phyloP scores from a whole-genome alignment of 2,888 invertebrate species.

The Teleogryllus oceanicus region DNA sequence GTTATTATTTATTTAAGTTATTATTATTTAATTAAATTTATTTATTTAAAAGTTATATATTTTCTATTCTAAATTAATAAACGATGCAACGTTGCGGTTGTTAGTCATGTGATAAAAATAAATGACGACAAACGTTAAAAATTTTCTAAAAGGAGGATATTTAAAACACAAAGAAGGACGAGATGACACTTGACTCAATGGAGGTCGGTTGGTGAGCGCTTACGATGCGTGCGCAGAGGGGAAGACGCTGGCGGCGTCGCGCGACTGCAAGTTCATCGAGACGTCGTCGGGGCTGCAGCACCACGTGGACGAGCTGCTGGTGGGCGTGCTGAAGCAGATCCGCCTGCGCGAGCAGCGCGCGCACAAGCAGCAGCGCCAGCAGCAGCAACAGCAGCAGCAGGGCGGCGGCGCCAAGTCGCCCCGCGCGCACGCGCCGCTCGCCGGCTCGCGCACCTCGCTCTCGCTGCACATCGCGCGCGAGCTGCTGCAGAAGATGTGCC shows the following conservation, averaged over 20 bases:
- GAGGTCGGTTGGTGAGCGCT: too few species aligned
- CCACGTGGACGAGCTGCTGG: conserved; percentile 93
- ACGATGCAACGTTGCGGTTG: too few species aligned
- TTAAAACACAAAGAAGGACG: too few species aligned
- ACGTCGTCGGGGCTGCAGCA: conserved; percentile 95
- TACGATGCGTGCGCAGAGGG: conserved; percentile 67
- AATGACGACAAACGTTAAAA: too few species aligned
- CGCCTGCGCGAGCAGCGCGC: conserved; percentile 71
- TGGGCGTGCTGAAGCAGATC: conserved; percentile 82
- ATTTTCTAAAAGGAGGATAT: too few species aligned
- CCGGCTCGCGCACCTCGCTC: conserved; percentile 73
- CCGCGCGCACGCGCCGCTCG: conserved; percentile 27
- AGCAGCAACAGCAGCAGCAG: conserved; percentile 59
- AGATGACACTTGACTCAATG: too few species aligned
- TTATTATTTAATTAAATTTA: too few species aligned
- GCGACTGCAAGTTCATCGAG: conserved; percentile 95
- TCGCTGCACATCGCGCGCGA: conserved; percentile 78
- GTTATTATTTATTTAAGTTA: too few species aligned
- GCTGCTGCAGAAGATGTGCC: conserved; percentile 78
- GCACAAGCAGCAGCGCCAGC: conserved; percentile 58
- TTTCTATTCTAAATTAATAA: too few species aligned
- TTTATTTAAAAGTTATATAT: too few species aligned
- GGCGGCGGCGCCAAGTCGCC: conserved; percentile 50
- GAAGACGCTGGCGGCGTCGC: conserved; percentile 84
- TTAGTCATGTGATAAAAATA: too few species aligned